Conservation (phyloP, 1,140 invertebrate genomes). For the Ceratosolen fusciceps region DNA sequence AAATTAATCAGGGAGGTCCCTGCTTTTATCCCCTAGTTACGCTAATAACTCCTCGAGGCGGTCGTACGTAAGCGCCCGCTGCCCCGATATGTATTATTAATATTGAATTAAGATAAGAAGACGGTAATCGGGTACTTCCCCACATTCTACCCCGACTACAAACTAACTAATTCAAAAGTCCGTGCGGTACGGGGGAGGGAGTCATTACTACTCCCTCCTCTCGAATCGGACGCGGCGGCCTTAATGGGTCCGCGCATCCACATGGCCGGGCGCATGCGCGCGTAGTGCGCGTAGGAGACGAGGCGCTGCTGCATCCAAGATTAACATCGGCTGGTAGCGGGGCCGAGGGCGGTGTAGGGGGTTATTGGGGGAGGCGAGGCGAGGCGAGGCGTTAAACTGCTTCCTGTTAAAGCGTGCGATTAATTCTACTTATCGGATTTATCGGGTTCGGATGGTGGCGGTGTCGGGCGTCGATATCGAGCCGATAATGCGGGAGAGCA, state of each 20-base stretch:
- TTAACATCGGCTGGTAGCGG: conserved; percentile 34
- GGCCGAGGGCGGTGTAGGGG: background rate
- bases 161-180: background rate
- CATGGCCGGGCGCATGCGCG: background rate
- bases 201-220: too few relatives aligned
- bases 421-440: conserved; percentile 49
- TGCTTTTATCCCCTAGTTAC: background rate
- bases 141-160: background rate
- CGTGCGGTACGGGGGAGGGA: conserved; percentile 49
- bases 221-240: conserved; percentile 54
- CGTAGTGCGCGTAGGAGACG: background rate
- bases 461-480: conserved; percentile 9
- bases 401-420: conserved; percentile 48
- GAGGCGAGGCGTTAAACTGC: conserved; percentile 46
- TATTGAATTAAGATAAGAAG: conserved; percentile 1
- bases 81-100: background rate
- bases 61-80: too few relatives aligned
- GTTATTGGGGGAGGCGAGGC: conserved; percentile 17
- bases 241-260: conserved; percentile 13
- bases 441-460: conserved; percentile 1
- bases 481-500: conserved; percentile 35
- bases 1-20: background rate
- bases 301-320: conserved; percentile 32
- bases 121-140: background rate
- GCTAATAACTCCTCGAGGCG: background rate